Base-by-base conservation (phyloP, 2,888 invertebrate genomes). In the Polymixis lichenea region DNA sequence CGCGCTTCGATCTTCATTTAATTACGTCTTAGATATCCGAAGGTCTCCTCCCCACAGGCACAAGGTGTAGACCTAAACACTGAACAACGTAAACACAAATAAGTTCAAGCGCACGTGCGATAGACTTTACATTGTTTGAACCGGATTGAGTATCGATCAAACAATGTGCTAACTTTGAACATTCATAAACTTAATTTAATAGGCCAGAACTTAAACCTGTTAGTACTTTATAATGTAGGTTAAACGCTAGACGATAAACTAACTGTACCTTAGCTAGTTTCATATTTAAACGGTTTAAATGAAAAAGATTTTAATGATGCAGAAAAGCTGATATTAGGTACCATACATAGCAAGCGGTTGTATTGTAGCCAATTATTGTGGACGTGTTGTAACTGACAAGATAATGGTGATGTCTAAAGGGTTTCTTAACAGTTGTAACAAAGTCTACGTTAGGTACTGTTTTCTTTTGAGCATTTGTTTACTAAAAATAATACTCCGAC, bases 51-150 rank as follows among this genome's bases (percentile, higher is more conserved):
- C 55, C 28, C 56, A n/a, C 38, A 60, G 25, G 2, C 2, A 64
- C 49, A 13, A 28, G 15, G 49, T 46, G 46, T 9, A 55, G 25
- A 46, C 15, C 56, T n/a, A 9, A 51, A 72, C 75, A 49, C 32
- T 38, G 28, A 75, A 25, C 25, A 38, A 60, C 19, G 4, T 19
- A n/a, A 51, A 61, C 32, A 46, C 28, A 51, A 49, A 32, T 38
- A 51, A 62, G 28, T 76, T 61, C 11, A 51, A 28, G n/a, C 49
- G n/a, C 25, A 38, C 49, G 68, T 64, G 68, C 19, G 56, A 38
- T 15, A 55, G 46, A 77, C 53, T 28, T 55, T 11, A 71, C 22
- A 77, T 69, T 58, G 60, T 72, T 72, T 78, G 58, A 61, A 49
- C n/a, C 49, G n/a, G 25, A 49, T 55, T 51, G 53, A 49, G 38